Evolutionary conservation across 2,113 vertebrate species (phyloP), one percentile per base, ranked within the genome.

Genomic region (Hippocampus zosterae): DNA sequence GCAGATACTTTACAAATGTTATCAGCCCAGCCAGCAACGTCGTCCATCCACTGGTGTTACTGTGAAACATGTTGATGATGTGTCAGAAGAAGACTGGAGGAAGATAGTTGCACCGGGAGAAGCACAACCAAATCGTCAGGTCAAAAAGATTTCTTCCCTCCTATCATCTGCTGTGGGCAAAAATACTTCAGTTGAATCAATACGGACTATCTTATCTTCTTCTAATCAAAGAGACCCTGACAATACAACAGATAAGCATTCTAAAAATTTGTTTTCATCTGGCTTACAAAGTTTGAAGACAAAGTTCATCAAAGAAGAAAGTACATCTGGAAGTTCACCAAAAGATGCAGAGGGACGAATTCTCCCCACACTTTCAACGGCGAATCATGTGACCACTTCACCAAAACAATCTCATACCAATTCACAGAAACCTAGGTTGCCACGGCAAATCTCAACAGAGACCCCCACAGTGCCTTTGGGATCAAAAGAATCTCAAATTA

Each of bases 121-220:
- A 80, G 90, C 92, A 62, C 90, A 89, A 66, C 92, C 91, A 64
- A 93, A 89, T 77, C 85, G 85, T 42, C 81, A 91, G 50, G 67
- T 90, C 53, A 94, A 90, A 70, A 94, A 93, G 75, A 87, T 94
- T 40, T 88, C 93, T 33, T 94, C 94, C 2, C 79, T 94, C 10
- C 91, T 96, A 84, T 95, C 95, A 59, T 88, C 93, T 72, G 91
- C 95, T 88, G 89, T 95, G 75, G 88, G 79, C 18, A 96, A 92
- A 87, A 70, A 88, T 78, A 79, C 93, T 27, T 84, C 90, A 73
- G 81, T 84, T 69, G 91, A 90, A 70, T 56, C 75, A 12, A 86
- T 59, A n/a, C 91, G 90, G 80, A 84, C 88, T 57, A 78, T 63
- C 72, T 25, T 11, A n/a, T 42, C 70, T 5, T 18, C 71, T 0